Base-by-base conservation (phyloP, 1,140 invertebrate genomes). In the Drosophila leontia region DNA sequence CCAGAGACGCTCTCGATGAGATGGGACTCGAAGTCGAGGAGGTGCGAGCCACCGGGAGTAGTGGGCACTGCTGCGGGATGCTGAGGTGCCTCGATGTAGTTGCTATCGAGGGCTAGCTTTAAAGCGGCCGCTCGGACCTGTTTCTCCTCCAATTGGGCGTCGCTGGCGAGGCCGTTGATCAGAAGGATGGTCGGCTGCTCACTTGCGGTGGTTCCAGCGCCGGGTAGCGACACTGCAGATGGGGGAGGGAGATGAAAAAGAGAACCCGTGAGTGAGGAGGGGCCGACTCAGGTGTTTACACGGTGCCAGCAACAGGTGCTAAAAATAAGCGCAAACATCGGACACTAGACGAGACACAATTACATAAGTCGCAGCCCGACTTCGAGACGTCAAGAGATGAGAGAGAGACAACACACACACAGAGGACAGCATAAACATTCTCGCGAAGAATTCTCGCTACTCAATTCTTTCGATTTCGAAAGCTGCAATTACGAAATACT, bases 1-100 rank as follows among this genome's bases (percentile, higher is more conserved):
- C 60, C 82, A 26, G 81, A 67, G 11, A 88, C 77, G 75, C 83
- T 91, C 75, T 92, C 91, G 41, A 92, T 92, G 15, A 92, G 75
- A 76, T 92, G 91, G 32, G 91, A 92, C 75, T 92, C 91, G 19
- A 92, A 91, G 69, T 92, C 90, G 17, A 92, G 70, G 48, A 92
- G 68, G 56, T 88, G 81, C 9, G 86, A 88, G 29, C 86, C 88
- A 8, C 78, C 90, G 9, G 78, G 81, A 35, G 77, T 83, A 9
- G 75, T 91, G 19, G 79, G 72, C 63, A 59, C 68, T 51, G 75
- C 56, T 61, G 37, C 45, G 32, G 32, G 61, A 13, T 63, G 48
- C 62, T 34, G 45, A 44, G 37, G 41, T 8, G 63, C 47, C 56
- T 53, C 55, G 65, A 55, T 67, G 42, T 59, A 56, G 64, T 83